These are phyloP conservation scores for Zophobas morio DNA, from an alignment of 1,140 invertebrate species.

Conservation along the genomic window DNA sequence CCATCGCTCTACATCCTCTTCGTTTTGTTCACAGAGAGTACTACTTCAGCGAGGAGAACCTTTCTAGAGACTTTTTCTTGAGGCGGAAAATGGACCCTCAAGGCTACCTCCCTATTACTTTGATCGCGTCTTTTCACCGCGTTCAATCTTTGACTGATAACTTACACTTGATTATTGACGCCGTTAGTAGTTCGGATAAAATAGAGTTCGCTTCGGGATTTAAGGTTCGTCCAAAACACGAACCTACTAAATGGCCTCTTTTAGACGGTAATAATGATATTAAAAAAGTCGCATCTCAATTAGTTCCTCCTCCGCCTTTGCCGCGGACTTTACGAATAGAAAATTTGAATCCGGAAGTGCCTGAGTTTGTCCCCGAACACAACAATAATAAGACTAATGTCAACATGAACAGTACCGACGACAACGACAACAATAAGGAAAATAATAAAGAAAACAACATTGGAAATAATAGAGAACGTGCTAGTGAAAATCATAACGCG, in stretches of 20 bases:
- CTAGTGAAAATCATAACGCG: conserved; percentile 25
- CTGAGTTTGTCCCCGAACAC: conserved; percentile 82
- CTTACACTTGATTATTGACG: conserved; percentile 84
- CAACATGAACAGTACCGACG: conserved; percentile 30
- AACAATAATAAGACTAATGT: conserved; percentile 44
- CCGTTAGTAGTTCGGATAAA: conserved; percentile 85
- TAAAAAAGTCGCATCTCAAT: conserved; percentile 72
- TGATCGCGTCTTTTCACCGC: conserved; percentile 97
- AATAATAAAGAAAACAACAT: neutral
- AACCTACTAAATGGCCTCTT: conserved; percentile 92
- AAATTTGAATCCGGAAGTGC: conserved; percentile 85
- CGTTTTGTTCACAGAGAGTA: conserved; percentile 87
- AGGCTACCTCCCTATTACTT: conserved; percentile 92
- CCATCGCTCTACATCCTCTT: conserved; percentile 25
- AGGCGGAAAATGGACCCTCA: conserved; percentile 96
- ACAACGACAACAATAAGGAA: conserved; percentile 40
- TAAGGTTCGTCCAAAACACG: conserved; percentile 68
- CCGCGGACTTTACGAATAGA: conserved; percentile 69
- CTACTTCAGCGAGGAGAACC: conserved; percentile 98
- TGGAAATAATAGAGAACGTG: too few relatives aligned
- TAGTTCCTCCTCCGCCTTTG: conserved; percentile 78
- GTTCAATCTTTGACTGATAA: conserved; percentile 91
- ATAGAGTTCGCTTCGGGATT: conserved; percentile 85
- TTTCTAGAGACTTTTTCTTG: conserved; percentile 96
- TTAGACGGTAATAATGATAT: conserved; percentile 70